Evolutionary conservation across 2,797 vertebrate genomes (phyloP).

Genomic region (Karalla daura): DNA sequence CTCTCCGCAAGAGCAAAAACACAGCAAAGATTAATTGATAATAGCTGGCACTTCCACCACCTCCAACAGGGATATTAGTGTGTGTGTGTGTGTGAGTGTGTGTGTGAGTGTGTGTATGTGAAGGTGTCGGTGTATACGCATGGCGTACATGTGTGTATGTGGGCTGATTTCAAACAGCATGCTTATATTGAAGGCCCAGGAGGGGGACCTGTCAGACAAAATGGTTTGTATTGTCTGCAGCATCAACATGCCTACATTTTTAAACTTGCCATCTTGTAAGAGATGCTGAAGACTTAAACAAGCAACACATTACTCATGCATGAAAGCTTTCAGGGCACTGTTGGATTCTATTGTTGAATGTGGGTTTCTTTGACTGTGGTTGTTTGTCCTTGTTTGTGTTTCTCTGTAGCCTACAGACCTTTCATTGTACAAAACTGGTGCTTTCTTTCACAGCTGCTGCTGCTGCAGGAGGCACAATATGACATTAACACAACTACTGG

Average conservation of each 20-base stretch:
- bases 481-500: constrained; percentile 33
- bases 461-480: constrained; percentile 40
- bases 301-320: constrained; percentile 73
- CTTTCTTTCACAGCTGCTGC: constrained; percentile 32
- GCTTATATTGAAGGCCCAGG: constrained; percentile 76
- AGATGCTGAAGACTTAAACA: constrained; percentile 74
- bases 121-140: constrained; percentile 34
- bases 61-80: constrained; percentile 77
- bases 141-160: constrained; percentile 51
- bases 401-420: constrained; percentile 26
- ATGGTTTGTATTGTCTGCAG: constrained; percentile 74
- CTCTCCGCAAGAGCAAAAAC: constrained; percentile 80
- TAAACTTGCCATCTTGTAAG: constrained; percentile 71
- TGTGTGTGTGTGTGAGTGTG: constrained; percentile 18
- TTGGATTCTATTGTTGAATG: constrained; percentile 55
- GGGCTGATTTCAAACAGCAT: constrained; percentile 80
- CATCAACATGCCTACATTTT: constrained; percentile 72
- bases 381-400: constrained; percentile 38
- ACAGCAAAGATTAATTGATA: constrained; percentile 86
- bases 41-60: constrained; percentile 84
- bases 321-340: constrained; percentile 58
- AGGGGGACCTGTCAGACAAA: constrained; percentile 79
- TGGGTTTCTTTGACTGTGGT: constrained; percentile 45
- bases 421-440: constrained; percentile 29
- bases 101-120: constrained; percentile 18